Percentiles rank a stretch among this genome's conserved stretches.
phyloP scores from a whole-genome alignment of 92 coral and sea anemone species.

The Palythoa caribaeorum region DNA sequence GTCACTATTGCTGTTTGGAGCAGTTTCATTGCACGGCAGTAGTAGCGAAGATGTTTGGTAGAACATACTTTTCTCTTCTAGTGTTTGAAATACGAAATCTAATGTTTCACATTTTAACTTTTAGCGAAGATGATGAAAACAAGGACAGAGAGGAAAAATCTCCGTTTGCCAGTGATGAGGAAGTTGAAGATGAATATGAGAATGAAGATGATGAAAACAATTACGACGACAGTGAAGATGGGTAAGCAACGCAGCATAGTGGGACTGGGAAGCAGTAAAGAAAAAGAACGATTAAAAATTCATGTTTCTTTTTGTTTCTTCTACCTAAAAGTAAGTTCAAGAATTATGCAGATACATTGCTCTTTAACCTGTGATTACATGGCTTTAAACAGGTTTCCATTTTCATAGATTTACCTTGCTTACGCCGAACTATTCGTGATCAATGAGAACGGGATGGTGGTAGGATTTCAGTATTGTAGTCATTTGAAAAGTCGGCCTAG shows the following conservation, averaged over 20 bases:
- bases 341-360: neutral
- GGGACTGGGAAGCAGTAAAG: neutral
- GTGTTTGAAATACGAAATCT: too few relatives aligned
- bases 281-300: neutral
- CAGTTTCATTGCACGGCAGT: too few relatives aligned
- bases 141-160: too few relatives aligned
- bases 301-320: neutral
- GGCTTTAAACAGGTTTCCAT: neutral
- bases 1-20: too few relatives aligned
- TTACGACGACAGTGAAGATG: neutral
- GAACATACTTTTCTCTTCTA: too few relatives aligned
- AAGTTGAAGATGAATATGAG: neutral
- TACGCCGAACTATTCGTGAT: slow-evolving; percentile 16
- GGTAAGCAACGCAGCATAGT: neutral
- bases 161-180: too few relatives aligned
- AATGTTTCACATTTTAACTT: too few relatives aligned
- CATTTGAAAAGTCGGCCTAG: slow-evolving; percentile 5
- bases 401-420: slow-evolving; percentile 21
- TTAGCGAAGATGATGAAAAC: too few relatives aligned
- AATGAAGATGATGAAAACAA: neutral
- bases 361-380: neutral
- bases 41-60: too few relatives aligned
- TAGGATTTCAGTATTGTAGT: slow-evolving; percentile 11
- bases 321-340: neutral
- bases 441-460: slow-evolving; percentile 26